Conservation (phyloP, 2,797 vertebrate species). For the Lithobates sylvaticus region DNA sequence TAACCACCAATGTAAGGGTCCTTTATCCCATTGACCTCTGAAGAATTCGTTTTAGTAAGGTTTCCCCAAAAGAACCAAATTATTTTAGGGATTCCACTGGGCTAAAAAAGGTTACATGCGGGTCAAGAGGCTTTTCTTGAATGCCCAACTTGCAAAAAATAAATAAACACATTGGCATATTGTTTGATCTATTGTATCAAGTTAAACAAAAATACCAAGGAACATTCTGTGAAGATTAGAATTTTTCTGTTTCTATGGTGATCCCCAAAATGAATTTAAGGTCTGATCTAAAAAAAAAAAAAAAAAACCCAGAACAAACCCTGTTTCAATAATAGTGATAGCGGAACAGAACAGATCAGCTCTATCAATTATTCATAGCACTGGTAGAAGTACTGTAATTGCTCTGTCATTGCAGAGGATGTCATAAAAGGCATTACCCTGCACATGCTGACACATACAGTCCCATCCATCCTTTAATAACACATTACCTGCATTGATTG, state of each 20-base stretch:
- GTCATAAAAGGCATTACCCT: neutral
- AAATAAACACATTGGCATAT: neutral
- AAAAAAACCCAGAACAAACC: neutral
- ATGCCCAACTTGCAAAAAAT: no score
- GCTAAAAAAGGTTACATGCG: no score
- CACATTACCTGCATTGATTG: constrained; percentile 5
- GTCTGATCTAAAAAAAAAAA: neutral
- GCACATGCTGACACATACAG: constrained; percentile 13
- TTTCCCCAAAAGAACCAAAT: no score
- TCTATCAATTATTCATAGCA: neutral
- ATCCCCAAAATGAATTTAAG: constrained; percentile 24
- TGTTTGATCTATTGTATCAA: neutral
- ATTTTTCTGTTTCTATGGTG: constrained; percentile 50
- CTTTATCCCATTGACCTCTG: no score
- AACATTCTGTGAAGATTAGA: constrained; percentile 17
- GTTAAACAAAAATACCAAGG: neutral
- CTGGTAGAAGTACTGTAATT: neutral
- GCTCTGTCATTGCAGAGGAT: neutral
- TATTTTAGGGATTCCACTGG: no score
- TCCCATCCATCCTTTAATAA: constrained; percentile 10
- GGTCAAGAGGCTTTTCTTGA: no score
- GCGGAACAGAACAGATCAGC: neutral
- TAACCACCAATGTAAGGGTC: no score
- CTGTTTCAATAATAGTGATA: neutral
- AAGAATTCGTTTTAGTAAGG: no score